Evolutionary conservation across 2,113 vertebrate genomes (phyloP).

Genomic region (Scopus umbretta): DNA sequence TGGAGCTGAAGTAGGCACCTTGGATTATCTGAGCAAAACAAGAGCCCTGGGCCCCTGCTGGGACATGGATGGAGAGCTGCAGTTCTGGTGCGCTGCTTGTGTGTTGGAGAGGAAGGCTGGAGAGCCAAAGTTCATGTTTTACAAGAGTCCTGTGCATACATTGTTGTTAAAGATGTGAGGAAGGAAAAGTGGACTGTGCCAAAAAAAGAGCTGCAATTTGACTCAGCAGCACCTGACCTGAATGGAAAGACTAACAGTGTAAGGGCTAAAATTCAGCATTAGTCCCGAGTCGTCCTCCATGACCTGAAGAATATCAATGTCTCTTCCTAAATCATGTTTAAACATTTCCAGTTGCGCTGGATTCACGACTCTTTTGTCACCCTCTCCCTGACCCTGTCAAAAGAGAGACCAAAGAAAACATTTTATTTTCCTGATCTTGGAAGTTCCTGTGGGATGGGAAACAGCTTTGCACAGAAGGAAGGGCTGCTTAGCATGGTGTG

Average conservation of each 20-base stretch:
- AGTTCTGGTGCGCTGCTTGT: not conserved
- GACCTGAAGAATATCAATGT: not conserved
- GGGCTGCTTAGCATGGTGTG: not conserved
- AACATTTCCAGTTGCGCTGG: not conserved
- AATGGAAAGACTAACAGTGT: not conserved
- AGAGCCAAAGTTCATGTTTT: not conserved
- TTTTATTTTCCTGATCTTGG: not conserved
- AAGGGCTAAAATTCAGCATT: not conserved
- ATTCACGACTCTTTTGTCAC: not conserved
- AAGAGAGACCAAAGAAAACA: not conserved
- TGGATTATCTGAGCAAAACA: conserved; percentile 13
- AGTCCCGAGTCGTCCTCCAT: not conserved
- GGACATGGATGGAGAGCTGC: not conserved
- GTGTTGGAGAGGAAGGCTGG: not conserved
- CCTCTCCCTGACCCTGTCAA: not conserved
- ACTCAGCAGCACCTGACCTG: not conserved
- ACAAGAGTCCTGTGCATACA: not conserved
- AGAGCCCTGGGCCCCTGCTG: not conserved
- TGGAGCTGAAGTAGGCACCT: conserved; percentile 27
- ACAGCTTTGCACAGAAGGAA: conserved; percentile 6
- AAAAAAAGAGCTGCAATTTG: not conserved
- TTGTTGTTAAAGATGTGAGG: not conserved
- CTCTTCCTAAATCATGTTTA: not conserved
- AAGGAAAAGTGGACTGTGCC: not conserved
- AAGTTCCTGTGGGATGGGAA: conserved; percentile 30